Conservation (phyloP, 2,113 vertebrate genomes). For the Oreotragus oreotragus region DNA sequence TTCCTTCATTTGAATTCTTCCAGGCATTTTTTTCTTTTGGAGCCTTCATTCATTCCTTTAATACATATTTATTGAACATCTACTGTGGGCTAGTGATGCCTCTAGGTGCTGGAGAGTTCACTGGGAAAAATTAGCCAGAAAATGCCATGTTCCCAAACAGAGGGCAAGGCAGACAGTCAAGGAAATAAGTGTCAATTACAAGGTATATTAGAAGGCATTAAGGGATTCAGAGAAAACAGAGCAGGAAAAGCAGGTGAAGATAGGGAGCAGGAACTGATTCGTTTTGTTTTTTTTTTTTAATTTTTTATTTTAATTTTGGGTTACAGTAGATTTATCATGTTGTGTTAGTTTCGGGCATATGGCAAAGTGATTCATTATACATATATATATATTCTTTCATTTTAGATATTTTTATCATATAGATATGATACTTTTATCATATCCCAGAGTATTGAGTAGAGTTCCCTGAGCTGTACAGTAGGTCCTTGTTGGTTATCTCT, state of each 20-base stretch:
- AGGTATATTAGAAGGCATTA: background rate
- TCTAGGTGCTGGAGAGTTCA: background rate
- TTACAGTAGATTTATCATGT: background rate
- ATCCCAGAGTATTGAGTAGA: background rate
- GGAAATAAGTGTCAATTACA: background rate
- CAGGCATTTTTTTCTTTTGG: background rate
- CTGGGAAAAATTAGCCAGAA: too few species aligned
- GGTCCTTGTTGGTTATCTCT: background rate
- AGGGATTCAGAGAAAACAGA: background rate
- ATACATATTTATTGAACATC: background rate
- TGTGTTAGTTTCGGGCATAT: background rate
- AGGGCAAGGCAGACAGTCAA: fast-evolving
- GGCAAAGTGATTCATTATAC: background rate
- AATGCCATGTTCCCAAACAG: background rate
- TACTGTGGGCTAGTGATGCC: background rate
- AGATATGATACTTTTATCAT: background rate
- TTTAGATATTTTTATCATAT: background rate
- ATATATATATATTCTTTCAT: background rate
- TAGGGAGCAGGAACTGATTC: background rate
- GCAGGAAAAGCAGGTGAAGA: background rate
- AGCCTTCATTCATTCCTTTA: background rate
- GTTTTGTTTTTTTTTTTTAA: fast-evolving
- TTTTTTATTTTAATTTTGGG: background rate
- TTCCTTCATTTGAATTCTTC: background rate
- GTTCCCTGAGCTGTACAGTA: background rate